Evolutionary conservation across 1,140 invertebrate species (phyloP).

Genomic region (Drosophila teissieri): DNA sequence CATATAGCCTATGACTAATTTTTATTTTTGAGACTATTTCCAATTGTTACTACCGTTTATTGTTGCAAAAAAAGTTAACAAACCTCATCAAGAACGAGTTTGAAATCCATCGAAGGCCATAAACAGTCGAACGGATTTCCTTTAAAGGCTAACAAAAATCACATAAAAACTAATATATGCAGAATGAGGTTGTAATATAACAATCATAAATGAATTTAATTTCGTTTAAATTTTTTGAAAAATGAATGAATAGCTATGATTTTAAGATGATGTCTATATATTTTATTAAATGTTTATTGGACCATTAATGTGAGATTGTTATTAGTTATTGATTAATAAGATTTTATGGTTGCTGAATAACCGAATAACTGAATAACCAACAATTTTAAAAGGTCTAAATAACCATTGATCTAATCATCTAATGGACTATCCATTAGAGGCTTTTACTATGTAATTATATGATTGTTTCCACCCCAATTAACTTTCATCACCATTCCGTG

Average conservation of each 20-base stretch:
- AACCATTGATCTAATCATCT: too few species aligned
- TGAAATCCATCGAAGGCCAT: conserved; percentile 1
- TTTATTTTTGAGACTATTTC: neutral
- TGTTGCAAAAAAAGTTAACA: neutral
- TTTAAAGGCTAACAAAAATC: conserved; percentile 7
- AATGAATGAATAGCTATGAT: conserved; percentile 3
- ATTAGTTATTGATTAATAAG: neutral
- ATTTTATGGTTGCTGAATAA: neutral
- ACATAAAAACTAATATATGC: neutral
- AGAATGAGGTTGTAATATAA: conserved; percentile 2
- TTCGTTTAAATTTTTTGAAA: neutral
- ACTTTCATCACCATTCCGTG: conserved; percentile 24
- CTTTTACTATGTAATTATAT: conserved; percentile 20
- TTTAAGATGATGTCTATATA: neutral
- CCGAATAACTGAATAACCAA: too few species aligned
- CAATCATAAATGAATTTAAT: neutral
- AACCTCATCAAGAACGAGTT: neutral
- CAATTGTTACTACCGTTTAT: conserved; percentile 10
- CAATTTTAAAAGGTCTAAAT: too few species aligned
- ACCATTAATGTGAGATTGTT: neutral
- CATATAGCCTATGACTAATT: conserved; percentile 15
- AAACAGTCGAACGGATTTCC: conserved; percentile 5
- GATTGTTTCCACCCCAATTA: conserved; percentile 15
- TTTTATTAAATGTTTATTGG: neutral
- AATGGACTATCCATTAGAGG: conserved; percentile 16